phyloP scores from a whole-genome alignment of 2,797 vertebrate species.

The Pangasius mekongensis region DNA sequence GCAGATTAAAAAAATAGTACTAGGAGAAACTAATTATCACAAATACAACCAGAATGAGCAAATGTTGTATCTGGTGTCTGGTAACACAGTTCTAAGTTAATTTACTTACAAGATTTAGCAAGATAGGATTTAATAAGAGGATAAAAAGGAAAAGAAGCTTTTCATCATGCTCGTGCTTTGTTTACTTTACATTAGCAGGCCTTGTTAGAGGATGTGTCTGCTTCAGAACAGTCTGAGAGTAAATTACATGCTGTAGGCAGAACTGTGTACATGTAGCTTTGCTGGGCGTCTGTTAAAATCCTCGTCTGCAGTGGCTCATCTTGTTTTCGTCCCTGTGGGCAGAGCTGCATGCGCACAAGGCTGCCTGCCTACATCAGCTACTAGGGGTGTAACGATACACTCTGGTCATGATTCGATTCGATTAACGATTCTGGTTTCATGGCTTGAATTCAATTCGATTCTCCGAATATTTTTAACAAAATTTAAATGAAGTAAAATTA shows the following conservation, averaged over 20 bases:
- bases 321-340: neutral
- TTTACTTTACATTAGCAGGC: neutral
- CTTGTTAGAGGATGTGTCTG: neutral
- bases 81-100: neutral
- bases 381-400: neutral
- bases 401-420: neutral
- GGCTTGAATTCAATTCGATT: neutral
- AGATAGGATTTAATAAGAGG: neutral
- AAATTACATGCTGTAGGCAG: constrained; percentile 24
- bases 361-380: neutral
- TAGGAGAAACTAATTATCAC: neutral
- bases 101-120: neutral
- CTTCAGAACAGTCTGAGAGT: neutral
- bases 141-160: neutral
- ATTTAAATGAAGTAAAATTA: neutral
- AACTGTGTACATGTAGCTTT: neutral
- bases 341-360: neutral
- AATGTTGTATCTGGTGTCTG: neutral
- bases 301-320: neutral
- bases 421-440: neutral
- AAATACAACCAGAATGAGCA: neutral
- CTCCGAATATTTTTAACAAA: neutral
- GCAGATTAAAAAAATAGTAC: neutral
- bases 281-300: neutral
- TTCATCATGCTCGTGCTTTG: neutral